Percentiles rank a stretch among this genome's conserved stretches.
phyloP scores from a whole-genome alignment of 2,797 vertebrate species.

The Caiman crocodilus region DNA sequence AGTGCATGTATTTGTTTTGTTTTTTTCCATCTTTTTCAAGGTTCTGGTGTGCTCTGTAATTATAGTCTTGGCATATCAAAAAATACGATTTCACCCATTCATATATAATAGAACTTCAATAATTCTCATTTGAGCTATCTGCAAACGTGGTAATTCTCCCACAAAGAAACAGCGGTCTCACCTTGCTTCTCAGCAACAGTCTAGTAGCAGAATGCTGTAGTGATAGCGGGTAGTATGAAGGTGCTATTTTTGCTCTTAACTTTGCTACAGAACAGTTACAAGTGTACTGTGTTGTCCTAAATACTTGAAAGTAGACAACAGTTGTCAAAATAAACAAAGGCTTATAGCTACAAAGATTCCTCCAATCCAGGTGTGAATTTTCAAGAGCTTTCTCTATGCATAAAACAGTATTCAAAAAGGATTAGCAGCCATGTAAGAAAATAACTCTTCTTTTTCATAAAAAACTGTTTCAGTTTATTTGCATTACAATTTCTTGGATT shows the following conservation, averaged over 20 bases:
- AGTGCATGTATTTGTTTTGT: neutral
- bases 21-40: neutral
- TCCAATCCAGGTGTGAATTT: neutral
- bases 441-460: neutral
- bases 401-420: neutral
- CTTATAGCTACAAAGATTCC: neutral
- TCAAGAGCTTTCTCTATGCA: rapidly evolving
- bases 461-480: neutral
- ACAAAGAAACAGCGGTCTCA: rapidly evolving
- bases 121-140: neutral
- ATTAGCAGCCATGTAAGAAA: neutral
- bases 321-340: neutral
- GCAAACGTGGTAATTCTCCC: neutral
- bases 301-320: neutral
- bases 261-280: neutral
- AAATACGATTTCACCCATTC: neutral
- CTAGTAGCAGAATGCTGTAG: neutral
- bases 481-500: neutral
- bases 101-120: neutral
- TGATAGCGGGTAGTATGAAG: neutral
- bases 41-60: neutral
- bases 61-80: neutral
- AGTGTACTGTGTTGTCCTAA: neutral
- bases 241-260: neutral
- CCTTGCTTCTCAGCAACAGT: rapidly evolving